Base-by-base conservation (phyloP, 2,888 invertebrate genomes). In the Drosophila buzzatii region DNA sequence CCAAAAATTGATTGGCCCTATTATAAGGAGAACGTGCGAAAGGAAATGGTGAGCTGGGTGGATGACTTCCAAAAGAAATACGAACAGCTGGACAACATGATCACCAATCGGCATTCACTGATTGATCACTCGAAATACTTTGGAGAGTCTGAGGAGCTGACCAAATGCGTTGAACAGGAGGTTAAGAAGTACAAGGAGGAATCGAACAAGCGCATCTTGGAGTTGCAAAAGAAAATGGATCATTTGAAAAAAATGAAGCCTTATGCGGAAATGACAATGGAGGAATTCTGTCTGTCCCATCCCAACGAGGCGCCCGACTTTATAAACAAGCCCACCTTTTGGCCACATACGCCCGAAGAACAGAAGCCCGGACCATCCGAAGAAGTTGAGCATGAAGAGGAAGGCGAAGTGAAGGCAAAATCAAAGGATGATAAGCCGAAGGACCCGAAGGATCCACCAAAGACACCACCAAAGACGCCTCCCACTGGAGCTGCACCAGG, bases 41-140 rank as follows among this genome's bases (percentile, higher is more conserved):
- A 97, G 23, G 94, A 96, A 0, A 93, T 95, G 61, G 93, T 97
- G 65, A 95, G 96, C 39, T 95, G 98, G 95, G 98, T 98, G 0
- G 97, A 97, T 41, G 95, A 94, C 55, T 98, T 98, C 93, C 96
- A 98, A 92, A 96, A 97, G 89, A 95, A 96, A 80, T 98, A 97
- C 81, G 83, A 89, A 20, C 85, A 88, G 8, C 37, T 92, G 1
- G 86, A 86, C 20, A 84, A 72, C 1, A 20, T 84, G 2, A 91
- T 88, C 37, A 72, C 74, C 10, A 73, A 77, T 45, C 83, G 92
- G 0, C 79, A 86, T 31, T 39, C 73, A 0, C 52, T 90, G 35
- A 57, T 83, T 4, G 89, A 91, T 62, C 65, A 70, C 73, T 94
- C 67, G 0, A 14, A 81, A 8, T 91, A 91, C 44, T 90, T 82